These are phyloP conservation scores for Atrichornis clamosus DNA, from an alignment of 2,113 vertebrate species.

Conservation along the genomic window DNA sequence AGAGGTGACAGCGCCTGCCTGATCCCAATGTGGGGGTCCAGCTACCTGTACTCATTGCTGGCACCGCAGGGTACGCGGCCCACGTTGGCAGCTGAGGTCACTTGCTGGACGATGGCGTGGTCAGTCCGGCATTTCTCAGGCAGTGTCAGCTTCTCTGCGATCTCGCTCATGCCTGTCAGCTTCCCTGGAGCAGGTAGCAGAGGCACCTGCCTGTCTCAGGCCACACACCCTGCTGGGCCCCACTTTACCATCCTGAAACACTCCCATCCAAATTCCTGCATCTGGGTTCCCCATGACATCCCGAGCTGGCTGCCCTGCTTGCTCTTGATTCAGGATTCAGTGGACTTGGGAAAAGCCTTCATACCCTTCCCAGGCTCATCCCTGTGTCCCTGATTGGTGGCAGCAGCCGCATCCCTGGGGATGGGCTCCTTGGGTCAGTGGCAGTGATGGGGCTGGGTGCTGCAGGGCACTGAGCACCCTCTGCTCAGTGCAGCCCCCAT, in stretches of 20 bases:
- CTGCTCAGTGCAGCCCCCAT: not conserved
- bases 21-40: not conserved
- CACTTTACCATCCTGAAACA: not conserved
- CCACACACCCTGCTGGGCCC: not conserved
- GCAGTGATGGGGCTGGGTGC: fast-evolving
- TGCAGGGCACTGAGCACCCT: not conserved
- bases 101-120: slow-evolving; percentile 86
- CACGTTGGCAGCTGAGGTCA: slow-evolving; percentile 85
- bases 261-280: not conserved
- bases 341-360: not conserved
- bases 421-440: fast-evolving
- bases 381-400: not conserved
- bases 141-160: slow-evolving; percentile 86
- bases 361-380: not conserved
- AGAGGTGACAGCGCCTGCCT: not conserved
- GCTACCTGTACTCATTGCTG: slow-evolving; percentile 90
- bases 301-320: not conserved
- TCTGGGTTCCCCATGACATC: not conserved
- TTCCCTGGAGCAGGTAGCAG: slow-evolving; percentile 77
- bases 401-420: not conserved
- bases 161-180: slow-evolving; percentile 96
- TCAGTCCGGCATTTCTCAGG: slow-evolving; percentile 80
- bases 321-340: not conserved
- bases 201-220: not conserved
- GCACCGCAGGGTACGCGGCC: slow-evolving; percentile 91